A percentile compares a stretch with the other conserved stretches of the same genome.
Conservation (phyloP, 2,797 vertebrate species). For the Acanthopagrus latus region DNA sequence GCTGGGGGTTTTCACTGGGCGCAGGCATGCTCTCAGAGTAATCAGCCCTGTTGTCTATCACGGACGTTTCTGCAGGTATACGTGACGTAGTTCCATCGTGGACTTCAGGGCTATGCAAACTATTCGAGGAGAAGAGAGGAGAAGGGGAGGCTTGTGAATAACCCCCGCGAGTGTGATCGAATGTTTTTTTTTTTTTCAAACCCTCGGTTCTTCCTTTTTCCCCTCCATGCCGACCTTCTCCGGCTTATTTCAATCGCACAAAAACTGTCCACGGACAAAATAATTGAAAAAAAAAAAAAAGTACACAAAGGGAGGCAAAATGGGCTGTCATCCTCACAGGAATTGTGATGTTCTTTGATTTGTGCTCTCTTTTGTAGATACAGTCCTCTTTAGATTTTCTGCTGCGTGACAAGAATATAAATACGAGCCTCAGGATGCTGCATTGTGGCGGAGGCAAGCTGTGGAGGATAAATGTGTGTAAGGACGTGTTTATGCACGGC, state of each 20-base stretch:
- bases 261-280: slow-evolving; percentile 57
- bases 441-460: slow-evolving; percentile 53
- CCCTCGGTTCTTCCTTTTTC: slow-evolving; percentile 9
- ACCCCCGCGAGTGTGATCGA: slow-evolving; percentile 23
- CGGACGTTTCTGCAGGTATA: background rate
- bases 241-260: slow-evolving; percentile 35
- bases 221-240: slow-evolving; percentile 12
- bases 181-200: slow-evolving; percentile 51
- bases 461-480: slow-evolving; percentile 63
- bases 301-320: slow-evolving; percentile 60
- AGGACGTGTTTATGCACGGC: slow-evolving; percentile 54
- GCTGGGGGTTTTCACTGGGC: slow-evolving; percentile 11
- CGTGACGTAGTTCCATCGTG: slow-evolving; percentile 3
- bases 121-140: slow-evolving; percentile 7
- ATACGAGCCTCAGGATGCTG: slow-evolving; percentile 63
- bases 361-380: slow-evolving; percentile 69
- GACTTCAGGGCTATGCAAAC: slow-evolving; percentile 6
- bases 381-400: slow-evolving; percentile 68
- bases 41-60: slow-evolving; percentile 25
- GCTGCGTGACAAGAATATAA: slow-evolving; percentile 68
- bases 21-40: background rate
- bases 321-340: slow-evolving; percentile 66
- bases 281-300: slow-evolving; percentile 33
- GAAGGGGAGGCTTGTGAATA: slow-evolving; percentile 13
- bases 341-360: slow-evolving; percentile 76